A percentile compares a stretch with the other conserved stretches of the same genome.
phyloP scores from a whole-genome alignment of 2,888 invertebrate genomes.

The Strigamia transsilvanica region DNA sequence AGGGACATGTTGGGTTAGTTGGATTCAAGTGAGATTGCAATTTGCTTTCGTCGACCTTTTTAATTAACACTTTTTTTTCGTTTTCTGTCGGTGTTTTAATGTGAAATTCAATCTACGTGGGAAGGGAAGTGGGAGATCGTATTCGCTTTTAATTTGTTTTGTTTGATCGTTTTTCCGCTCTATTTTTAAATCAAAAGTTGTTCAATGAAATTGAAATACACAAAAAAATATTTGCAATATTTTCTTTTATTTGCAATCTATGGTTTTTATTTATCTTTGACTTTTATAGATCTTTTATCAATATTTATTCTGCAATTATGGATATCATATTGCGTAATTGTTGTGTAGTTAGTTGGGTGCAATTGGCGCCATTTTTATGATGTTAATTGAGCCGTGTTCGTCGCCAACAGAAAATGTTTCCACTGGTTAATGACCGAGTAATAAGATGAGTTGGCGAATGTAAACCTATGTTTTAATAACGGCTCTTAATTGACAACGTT shows the following conservation, averaged over 20 bases:
- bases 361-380: constrained; percentile 45
- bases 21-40: neutral
- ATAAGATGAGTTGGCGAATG: constrained; percentile 47
- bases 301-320: constrained; percentile 27
- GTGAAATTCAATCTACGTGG: neutral
- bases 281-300: neutral
- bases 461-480: constrained; percentile 43
- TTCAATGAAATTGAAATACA: no score
- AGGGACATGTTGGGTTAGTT: constrained; percentile 27
- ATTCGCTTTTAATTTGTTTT: neutral
- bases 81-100: neutral
- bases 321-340: neutral
- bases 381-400: constrained; percentile 33
- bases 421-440: constrained; percentile 40
- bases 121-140: neutral
- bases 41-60: neutral
- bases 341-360: constrained; percentile 17
- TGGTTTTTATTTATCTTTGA: neutral
- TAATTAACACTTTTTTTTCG: neutral
- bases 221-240: no score
- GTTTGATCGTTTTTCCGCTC: neutral
- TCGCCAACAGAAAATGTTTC: constrained; percentile 44
- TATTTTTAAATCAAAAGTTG: no score
- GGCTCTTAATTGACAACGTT: constrained; percentile 40
- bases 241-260: no score